These are phyloP conservation scores for Aproaerema taeniolella DNA, from an alignment of 2,888 invertebrate genomes.

Conservation along the genomic window DNA sequence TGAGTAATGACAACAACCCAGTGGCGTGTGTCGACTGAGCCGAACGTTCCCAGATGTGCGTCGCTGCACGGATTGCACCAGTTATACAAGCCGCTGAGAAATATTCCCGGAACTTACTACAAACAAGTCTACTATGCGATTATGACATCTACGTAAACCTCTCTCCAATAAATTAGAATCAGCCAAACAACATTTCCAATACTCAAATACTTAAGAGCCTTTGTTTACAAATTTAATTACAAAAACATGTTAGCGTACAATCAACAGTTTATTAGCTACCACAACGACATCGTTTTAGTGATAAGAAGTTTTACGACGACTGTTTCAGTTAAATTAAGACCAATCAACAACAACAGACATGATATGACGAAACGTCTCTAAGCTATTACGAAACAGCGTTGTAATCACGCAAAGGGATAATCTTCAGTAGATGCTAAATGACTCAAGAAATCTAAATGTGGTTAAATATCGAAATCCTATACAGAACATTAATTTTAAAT, in stretches of 20 bases:
- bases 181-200: slow-evolving; percentile 23
- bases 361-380: neutral
- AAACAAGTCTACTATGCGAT: slow-evolving; percentile 39
- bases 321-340: slow-evolving; percentile 8
- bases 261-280: neutral
- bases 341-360: slow-evolving; percentile 8
- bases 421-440: neutral
- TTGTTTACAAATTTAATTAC: slow-evolving; percentile 6
- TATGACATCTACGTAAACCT: slow-evolving; percentile 27
- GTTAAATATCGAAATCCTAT: neutral
- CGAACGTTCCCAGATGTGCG: slow-evolving; percentile 65
- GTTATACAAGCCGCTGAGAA: slow-evolving; percentile 52
- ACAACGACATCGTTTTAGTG: neutral
- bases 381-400: neutral
- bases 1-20: slow-evolving; percentile 74
- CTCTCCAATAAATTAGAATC: slow-evolving; percentile 30
- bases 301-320: slow-evolving; percentile 10
- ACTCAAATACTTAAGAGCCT: neutral
- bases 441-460: neutral
- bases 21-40: slow-evolving; percentile 53
- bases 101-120: slow-evolving; percentile 38
- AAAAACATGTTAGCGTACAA: too few species aligned
- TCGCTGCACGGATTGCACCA: slow-evolving; percentile 53
- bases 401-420: slow-evolving; percentile 2
- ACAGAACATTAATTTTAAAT: slow-evolving; percentile 3